These are phyloP conservation scores for Tupiocoris notatus DNA, from an alignment of 2,888 invertebrate genomes.

Conservation along the genomic window DNA sequence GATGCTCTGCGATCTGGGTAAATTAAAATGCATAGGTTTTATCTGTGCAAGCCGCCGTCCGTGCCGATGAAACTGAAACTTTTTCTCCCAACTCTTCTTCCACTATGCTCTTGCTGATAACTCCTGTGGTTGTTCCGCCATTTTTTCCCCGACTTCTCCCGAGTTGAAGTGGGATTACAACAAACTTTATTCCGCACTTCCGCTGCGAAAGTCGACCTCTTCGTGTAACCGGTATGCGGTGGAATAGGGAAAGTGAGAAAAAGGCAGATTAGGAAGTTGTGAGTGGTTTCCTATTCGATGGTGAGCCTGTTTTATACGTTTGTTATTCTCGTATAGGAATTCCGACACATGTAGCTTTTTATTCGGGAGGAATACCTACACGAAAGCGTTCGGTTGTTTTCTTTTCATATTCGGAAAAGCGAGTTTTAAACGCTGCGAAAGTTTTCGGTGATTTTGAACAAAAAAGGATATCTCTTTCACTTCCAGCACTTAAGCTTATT, in stretches of 20 bases:
- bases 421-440: too few species aligned
- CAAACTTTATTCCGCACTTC: constrained; percentile 22
- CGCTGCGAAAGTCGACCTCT: background rate
- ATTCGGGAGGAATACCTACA: background rate
- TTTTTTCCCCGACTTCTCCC: background rate
- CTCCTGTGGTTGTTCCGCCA: background rate
- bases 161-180: constrained; percentile 34
- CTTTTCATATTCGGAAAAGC: background rate
- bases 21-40: constrained; percentile 20
- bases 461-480: too few species aligned
- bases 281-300: constrained; percentile 27
- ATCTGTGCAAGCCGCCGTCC: background rate
- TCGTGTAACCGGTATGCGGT: background rate
- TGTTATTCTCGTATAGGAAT: constrained; percentile 1
- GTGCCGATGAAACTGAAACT: constrained; percentile 18
- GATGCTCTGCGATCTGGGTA: background rate
- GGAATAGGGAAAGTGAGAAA: constrained; percentile 27
- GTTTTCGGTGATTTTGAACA: too few species aligned
- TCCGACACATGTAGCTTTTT: constrained; percentile 21
- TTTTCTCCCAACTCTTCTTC: background rate
- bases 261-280: constrained; percentile 41
- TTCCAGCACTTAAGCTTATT: too few species aligned
- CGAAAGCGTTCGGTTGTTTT: background rate
- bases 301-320: background rate
- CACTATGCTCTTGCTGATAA: constrained; percentile 4